phyloP scores from a whole-genome alignment of 2,888 invertebrate species.

The Anoplius nigerrimus region DNA sequence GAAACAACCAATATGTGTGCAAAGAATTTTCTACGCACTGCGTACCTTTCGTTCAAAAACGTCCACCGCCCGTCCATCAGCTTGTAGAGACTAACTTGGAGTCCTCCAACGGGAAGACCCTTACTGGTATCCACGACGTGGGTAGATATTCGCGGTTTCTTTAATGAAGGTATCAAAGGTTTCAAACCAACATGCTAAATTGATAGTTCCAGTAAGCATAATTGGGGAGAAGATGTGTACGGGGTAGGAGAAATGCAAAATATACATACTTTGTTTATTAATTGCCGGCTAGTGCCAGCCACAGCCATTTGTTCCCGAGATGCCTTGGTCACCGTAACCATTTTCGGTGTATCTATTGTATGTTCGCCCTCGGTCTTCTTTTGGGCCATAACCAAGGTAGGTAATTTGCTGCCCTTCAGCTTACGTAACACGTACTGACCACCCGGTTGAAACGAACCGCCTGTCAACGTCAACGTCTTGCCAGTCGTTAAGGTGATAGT shows the following conservation, averaged over 20 bases:
- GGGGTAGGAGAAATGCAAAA: too few species aligned
- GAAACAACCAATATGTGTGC: too few species aligned
- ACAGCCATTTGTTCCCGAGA: conserved; percentile 34
- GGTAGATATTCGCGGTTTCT: conserved; percentile 81
- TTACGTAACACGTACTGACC: conserved; percentile 64
- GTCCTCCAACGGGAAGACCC: conserved; percentile 81
- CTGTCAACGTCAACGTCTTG: conserved; percentile 62
- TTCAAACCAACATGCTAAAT: conserved; percentile 39
- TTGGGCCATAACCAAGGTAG: conserved; percentile 53
- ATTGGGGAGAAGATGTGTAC: too few species aligned
- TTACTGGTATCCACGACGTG: conserved; percentile 85
- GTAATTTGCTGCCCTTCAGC: conserved; percentile 54
- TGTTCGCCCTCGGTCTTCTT: conserved; percentile 35
- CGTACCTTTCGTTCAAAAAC: conserved; percentile 78
- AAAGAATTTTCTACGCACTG: conserved; percentile 1
- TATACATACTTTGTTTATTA: conserved; percentile 48
- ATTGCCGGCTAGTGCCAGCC: conserved; percentile 54
- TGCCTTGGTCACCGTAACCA: conserved; percentile 7
- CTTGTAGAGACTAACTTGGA: conserved; percentile 83
- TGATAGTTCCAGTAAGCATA: too few species aligned
- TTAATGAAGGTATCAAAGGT: conserved; percentile 25
- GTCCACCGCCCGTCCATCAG: conserved; percentile 82
- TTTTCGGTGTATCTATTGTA: conserved; percentile 30
- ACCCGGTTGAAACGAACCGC: conserved; percentile 56
- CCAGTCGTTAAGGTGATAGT: conserved; percentile 62